Evolutionary conservation across 1,140 invertebrate genomes (phyloP).

Genomic region (Whitmania pigra): DNA sequence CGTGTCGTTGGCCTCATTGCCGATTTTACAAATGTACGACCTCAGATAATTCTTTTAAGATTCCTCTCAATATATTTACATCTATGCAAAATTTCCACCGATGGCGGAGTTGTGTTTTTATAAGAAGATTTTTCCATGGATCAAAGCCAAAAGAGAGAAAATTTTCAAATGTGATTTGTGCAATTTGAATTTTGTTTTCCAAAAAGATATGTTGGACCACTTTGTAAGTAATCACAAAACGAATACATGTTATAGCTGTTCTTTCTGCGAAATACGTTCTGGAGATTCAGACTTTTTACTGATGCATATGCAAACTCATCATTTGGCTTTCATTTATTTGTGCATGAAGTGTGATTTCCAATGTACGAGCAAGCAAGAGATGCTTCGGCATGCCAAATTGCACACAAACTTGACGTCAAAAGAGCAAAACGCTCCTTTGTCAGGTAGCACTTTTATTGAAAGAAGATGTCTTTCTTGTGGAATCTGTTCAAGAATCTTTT

Average conservation of each 20-base stretch:
- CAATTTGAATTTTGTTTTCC: background rate
- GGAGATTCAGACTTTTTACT: background rate
- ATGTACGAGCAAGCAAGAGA: background rate
- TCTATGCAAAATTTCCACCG: too few relatives aligned
- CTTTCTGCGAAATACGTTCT: background rate
- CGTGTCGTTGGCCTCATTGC: too few relatives aligned
- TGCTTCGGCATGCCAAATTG: background rate
- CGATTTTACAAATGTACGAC: too few relatives aligned
- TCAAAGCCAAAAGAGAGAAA: background rate
- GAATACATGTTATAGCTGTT: background rate
- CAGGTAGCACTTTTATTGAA: background rate
- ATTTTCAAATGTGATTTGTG: background rate
- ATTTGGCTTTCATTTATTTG: background rate
- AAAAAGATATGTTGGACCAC: conserved; percentile 11
- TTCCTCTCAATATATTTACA: too few relatives aligned
- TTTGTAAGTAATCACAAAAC: conserved; percentile 4
- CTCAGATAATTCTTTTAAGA: too few relatives aligned
- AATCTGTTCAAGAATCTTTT: conserved; percentile 4
- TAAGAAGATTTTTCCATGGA: background rate
- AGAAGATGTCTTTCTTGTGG: conserved; percentile 1
- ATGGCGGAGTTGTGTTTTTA: too few relatives aligned
- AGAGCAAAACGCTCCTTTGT: background rate
- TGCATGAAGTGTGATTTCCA: background rate
- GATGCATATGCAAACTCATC: background rate
- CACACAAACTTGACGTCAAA: background rate